Evolutionary conservation across 2,113 vertebrate genomes (phyloP).

Genomic region (Prochilodus magdalenae): DNA sequence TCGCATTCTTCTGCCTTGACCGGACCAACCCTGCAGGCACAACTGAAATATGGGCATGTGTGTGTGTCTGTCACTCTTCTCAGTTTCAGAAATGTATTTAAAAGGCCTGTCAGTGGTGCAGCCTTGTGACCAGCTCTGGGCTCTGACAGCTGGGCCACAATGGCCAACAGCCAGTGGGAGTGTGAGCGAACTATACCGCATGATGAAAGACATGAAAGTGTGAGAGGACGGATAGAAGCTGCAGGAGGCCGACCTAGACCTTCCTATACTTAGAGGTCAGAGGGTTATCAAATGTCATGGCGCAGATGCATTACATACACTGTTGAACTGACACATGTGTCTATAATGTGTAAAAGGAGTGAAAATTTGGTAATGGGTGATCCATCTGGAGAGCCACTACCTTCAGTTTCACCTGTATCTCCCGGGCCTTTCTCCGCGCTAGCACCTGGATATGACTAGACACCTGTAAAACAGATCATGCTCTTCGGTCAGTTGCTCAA

Average conservation of each 20-base stretch:
- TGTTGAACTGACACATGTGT: conserved; percentile 1
- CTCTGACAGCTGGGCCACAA: conserved; percentile 72
- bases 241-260: conserved; percentile 19
- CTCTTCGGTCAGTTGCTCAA: conserved; percentile 24
- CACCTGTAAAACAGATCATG: conserved; percentile 77
- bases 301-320: conserved; percentile 9
- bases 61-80: conserved; percentile 72
- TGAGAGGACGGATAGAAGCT: conserved; percentile 35
- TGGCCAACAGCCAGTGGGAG: conserved; percentile 72
- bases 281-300: conserved; percentile 26
- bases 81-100: conserved; percentile 78
- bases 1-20: conserved; percentile 72
- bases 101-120: conserved; percentile 68
- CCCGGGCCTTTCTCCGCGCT: conserved; percentile 93
- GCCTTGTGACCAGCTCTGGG: conserved; percentile 70
- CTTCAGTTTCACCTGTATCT: conserved; percentile 99
- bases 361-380: conserved; percentile 42
- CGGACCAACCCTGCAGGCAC: conserved; percentile 70
- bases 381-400: conserved; percentile 70
- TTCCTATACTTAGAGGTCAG: conserved; percentile 39
- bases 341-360: background rate
- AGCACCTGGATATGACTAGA: conserved; percentile 98
- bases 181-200: conserved; percentile 53
- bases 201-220: conserved; percentile 53
- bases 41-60: conserved; percentile 69